Evolutionary conservation across 1,140 invertebrate species (phyloP).

Genomic region (Venturia canescens): DNA sequence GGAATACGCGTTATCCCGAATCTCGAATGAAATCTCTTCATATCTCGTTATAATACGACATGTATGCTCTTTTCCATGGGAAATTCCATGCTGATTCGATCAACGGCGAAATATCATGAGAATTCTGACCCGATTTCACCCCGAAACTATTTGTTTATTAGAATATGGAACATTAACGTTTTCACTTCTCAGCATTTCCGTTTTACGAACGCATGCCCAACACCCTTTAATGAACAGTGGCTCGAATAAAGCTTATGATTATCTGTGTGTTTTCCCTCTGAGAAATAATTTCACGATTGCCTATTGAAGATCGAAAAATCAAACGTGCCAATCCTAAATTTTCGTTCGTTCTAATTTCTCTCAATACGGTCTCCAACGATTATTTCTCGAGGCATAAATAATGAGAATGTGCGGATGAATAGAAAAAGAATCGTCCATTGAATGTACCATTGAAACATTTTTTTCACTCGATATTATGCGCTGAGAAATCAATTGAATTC

Average conservation of each 20-base stretch:
- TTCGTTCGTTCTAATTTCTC: no score
- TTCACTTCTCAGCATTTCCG: not conserved
- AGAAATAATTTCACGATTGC: not conserved
- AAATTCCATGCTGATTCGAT: not conserved
- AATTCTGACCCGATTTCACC: not conserved
- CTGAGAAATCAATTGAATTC: no score
- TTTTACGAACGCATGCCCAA: not conserved
- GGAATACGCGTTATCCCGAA: conserved; percentile 26
- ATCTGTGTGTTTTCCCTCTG: not conserved
- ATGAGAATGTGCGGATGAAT: not conserved
- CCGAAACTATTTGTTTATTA: not conserved
- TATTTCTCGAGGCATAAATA: not conserved
- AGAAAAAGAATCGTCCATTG: not conserved
- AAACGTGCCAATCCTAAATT: no score
- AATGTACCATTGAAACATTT: no score
- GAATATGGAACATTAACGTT: not conserved
- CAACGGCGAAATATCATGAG: not conserved
- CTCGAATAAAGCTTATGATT: not conserved
- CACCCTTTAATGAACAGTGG: not conserved
- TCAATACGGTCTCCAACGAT: not conserved
- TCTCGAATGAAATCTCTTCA: conserved; percentile 38
- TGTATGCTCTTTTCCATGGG: not conserved
- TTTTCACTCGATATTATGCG: no score
- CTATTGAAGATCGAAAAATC: not conserved
- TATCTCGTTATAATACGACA: conserved; percentile 31